Percentiles rank a stretch among this genome's conserved stretches.
Evolutionary conservation across 2,113 vertebrate genomes (phyloP).

Genomic region (Andinoacara biseriatus): DNA sequence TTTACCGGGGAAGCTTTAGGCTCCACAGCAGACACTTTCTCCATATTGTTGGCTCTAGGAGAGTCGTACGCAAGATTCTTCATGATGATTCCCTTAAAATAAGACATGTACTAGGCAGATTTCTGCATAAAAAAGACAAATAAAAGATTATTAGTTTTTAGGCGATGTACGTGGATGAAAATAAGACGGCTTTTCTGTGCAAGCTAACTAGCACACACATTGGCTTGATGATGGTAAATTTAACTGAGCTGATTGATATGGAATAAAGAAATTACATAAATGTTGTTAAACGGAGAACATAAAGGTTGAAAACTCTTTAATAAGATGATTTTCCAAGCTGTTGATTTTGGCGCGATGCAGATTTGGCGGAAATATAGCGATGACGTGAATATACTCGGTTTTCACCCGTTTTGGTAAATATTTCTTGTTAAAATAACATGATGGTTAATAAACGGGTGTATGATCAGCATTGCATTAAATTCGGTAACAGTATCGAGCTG

Average conservation of each 20-base stretch:
- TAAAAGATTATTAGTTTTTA: not conserved
- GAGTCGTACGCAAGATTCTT: slow-evolving; percentile 49
- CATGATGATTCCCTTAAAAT: slow-evolving; percentile 41
- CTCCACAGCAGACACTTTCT: slow-evolving; percentile 28
- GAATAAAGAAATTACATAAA: not conserved
- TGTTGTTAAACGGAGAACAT: fast-evolving
- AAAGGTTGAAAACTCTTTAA: too few relatives aligned
- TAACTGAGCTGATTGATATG: fast-evolving
- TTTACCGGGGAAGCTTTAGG: slow-evolving; percentile 58
- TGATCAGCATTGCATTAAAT: not conserved
- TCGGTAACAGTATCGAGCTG: not conserved
- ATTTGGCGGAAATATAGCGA: slow-evolving; percentile 55
- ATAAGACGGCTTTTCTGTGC: not conserved
- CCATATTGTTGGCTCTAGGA: slow-evolving; percentile 19
- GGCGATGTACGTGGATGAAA: not conserved
- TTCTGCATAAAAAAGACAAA: slow-evolving; percentile 17
- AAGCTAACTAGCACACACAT: not conserved
- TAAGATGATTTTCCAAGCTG: not conserved
- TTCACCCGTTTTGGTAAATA: not conserved
- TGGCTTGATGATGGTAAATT: not conserved
- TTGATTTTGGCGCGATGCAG: slow-evolving; percentile 56
- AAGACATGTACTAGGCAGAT: not conserved
- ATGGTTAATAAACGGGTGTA: too few relatives aligned
- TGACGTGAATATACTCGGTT: not conserved
- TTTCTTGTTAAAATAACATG: too few relatives aligned